These are phyloP conservation scores for Indicator indicator DNA, from an alignment of 2,113 vertebrate species.

Conservation along the genomic window DNA sequence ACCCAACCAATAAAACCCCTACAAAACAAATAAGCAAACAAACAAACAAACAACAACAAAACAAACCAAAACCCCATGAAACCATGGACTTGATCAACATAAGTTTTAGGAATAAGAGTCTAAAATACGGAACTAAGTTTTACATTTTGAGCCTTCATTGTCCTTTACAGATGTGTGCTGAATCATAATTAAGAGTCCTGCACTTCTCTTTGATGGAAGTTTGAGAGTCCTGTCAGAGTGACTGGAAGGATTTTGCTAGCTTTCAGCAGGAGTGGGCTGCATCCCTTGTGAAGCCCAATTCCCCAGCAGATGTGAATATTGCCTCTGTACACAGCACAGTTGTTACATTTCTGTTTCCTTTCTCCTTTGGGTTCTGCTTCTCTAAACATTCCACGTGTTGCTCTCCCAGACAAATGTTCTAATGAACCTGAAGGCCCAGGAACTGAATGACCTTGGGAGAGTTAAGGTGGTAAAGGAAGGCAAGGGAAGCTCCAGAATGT, in stretches of 20 bases:
- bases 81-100: rapidly evolving
- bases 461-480: background rate
- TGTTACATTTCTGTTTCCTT: background rate
- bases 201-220: background rate
- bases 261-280: background rate
- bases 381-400: background rate
- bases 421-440: background rate
- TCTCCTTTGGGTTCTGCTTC: background rate
- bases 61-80: no score
- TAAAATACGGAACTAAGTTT: background rate
- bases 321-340: background rate
- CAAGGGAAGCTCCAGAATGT: background rate
- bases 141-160: background rate
- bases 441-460: background rate
- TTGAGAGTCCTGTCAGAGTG: background rate
- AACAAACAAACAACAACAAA: background rate
- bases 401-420: background rate
- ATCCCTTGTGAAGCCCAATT: background rate
- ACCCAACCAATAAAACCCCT: no score
- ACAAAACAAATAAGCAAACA: no score
- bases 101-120: background rate
- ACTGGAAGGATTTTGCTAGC: background rate
- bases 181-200: background rate
- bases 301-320: background rate
- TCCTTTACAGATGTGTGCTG: background rate